These are phyloP conservation scores for Gryllus longicercus DNA, from an alignment of 2,888 invertebrate genomes.

Conservation along the genomic window DNA sequence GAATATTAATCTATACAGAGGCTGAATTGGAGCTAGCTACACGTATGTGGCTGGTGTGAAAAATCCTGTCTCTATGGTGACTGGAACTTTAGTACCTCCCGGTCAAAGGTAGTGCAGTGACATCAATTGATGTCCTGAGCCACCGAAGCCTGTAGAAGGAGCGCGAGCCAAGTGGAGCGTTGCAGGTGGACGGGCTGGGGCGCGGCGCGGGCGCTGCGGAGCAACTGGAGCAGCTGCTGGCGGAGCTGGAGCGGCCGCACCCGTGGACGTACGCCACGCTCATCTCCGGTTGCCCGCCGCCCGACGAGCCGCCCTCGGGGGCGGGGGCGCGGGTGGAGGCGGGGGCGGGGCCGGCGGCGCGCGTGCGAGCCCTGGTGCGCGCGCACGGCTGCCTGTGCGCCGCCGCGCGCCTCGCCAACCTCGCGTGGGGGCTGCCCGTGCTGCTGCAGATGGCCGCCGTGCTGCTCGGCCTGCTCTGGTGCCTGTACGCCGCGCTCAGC, in stretches of 20 bases:
- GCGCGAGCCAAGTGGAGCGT: too few relatives aligned
- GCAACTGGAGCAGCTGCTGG: not conserved
- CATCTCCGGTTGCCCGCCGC: not conserved
- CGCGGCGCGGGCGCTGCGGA: not conserved
- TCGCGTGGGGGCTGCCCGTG: not conserved
- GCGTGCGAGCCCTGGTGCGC: not conserved
- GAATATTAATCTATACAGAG: too few relatives aligned
- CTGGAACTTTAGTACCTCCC: too few relatives aligned
- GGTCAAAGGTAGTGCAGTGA: too few relatives aligned
- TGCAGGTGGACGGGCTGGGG: not conserved
- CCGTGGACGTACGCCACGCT: not conserved
- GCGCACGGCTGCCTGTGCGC: not conserved
- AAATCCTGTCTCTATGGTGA: too few relatives aligned
- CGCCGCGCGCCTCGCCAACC: constrained; percentile 17
- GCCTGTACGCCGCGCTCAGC: not conserved
- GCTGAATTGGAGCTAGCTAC: too few relatives aligned
- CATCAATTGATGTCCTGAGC: too few relatives aligned
- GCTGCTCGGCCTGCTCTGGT: not conserved
- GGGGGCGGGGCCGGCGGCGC: not conserved
- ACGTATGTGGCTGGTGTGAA: too few relatives aligned
- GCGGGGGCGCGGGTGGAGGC: not conserved
- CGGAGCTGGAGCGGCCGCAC: not conserved
- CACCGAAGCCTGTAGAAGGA: too few relatives aligned
- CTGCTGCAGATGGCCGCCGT: not conserved
- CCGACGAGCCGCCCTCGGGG: not conserved